A percentile compares a stretch with the other conserved stretches of the same genome.
phyloP scores from a whole-genome alignment of 2,113 vertebrate species.

The Gobiocypris rarus region DNA sequence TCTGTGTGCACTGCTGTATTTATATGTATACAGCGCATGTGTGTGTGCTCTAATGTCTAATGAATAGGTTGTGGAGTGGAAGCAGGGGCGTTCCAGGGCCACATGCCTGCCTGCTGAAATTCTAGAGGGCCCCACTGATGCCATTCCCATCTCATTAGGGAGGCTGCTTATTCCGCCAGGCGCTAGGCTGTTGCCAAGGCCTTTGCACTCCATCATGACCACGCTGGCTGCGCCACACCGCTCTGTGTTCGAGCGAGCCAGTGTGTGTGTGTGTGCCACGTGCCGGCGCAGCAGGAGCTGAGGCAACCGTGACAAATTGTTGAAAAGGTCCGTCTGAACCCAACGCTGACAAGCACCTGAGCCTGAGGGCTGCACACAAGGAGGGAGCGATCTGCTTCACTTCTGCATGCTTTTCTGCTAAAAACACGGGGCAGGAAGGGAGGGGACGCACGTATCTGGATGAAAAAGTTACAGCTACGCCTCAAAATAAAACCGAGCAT shows the following conservation, averaged over 20 bases:
- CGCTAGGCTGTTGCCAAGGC: slow-evolving; percentile 80
- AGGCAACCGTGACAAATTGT: slow-evolving; percentile 91
- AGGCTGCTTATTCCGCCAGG: slow-evolving; percentile 78
- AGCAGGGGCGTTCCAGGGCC: slow-evolving; percentile 54
- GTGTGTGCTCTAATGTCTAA: slow-evolving; percentile 69
- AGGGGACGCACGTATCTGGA: slow-evolving; percentile 15
- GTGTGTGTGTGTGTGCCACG: slow-evolving; percentile 73
- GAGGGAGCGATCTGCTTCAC: slow-evolving; percentile 56
- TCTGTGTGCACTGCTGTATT: neutral
- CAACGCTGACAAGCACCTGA: slow-evolving; percentile 90
- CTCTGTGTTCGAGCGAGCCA: slow-evolving; percentile 37
- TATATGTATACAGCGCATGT: neutral
- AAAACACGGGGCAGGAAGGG: slow-evolving; percentile 32
- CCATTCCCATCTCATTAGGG: slow-evolving; percentile 84
- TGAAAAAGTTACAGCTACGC: neutral
- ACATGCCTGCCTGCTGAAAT: slow-evolving; percentile 74
- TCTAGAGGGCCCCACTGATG: slow-evolving; percentile 81
- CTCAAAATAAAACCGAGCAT: neutral
- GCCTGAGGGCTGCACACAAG: slow-evolving; percentile 73
- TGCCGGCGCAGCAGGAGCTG: slow-evolving; percentile 91
- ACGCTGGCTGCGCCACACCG: slow-evolving; percentile 65
- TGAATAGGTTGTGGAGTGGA: slow-evolving; percentile 81
- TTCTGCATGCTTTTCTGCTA: slow-evolving; percentile 42
- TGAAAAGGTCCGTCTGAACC: slow-evolving; percentile 88
- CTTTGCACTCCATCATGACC: slow-evolving; percentile 75